A percentile compares a stretch with the other conserved stretches of the same genome.
Evolutionary conservation across 2,797 vertebrate species (phyloP).

Genomic region (Gambelia wislizenii): DNA sequence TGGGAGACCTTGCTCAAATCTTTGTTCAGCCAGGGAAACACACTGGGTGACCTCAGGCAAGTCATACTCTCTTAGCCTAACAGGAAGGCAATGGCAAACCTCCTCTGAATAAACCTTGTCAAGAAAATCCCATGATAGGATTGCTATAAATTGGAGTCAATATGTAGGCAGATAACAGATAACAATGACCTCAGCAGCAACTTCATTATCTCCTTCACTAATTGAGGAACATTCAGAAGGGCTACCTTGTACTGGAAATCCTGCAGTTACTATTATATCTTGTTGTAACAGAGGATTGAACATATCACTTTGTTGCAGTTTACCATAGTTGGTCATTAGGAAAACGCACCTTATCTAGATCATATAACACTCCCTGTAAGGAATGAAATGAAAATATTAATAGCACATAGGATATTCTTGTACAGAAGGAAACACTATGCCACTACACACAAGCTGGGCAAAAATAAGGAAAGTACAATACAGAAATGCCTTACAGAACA

Average conservation of each 20-base stretch:
- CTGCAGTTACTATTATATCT: neutral
- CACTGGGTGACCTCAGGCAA: too few species aligned
- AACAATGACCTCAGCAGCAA: neutral
- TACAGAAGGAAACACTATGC: neutral
- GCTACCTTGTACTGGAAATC: neutral
- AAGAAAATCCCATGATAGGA: too few species aligned
- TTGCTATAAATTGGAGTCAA: too few species aligned
- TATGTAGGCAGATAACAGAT: too few species aligned
- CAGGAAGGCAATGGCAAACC: too few species aligned
- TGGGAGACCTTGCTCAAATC: too few species aligned
- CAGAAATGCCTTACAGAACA: neutral
- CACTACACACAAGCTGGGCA: neutral
- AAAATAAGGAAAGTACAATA: conserved; percentile 20
- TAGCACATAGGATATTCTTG: conserved; percentile 34
- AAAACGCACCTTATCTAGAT: conserved; percentile 95
- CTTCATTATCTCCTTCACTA: neutral
- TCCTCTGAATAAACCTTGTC: too few species aligned
- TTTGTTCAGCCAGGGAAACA: too few species aligned
- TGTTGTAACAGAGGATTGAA: fast-evolving
- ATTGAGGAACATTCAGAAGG: neutral
- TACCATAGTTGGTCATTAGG: neutral
- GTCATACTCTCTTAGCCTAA: too few species aligned
- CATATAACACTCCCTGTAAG: conserved; percentile 94
- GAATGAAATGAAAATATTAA: conserved; percentile 53
- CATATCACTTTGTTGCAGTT: neutral